Conservation (phyloP, 2,888 invertebrate genomes). For the Catocala nupta region DNA sequence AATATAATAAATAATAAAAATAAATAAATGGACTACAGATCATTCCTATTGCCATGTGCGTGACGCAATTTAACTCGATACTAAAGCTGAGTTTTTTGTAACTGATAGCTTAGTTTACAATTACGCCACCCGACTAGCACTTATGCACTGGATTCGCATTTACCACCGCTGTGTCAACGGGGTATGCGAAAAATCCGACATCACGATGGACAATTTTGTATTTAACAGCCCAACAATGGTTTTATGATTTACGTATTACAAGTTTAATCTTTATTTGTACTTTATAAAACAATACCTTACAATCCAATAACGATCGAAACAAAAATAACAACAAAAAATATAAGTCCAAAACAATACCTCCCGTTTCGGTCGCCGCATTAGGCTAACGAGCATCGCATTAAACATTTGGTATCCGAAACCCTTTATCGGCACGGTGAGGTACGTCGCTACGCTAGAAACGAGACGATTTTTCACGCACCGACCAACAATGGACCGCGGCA, state of each 20-base stretch:
- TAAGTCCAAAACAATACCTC: slow-evolving; percentile 44
- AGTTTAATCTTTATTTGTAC: slow-evolving; percentile 15
- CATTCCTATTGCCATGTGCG: too few relatives aligned
- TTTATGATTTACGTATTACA: slow-evolving; percentile 17
- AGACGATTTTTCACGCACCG: slow-evolving; percentile 69
- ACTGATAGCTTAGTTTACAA: too few relatives aligned
- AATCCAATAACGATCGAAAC: slow-evolving; percentile 36
- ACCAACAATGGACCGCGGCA: slow-evolving; percentile 75
- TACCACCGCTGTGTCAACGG: too few relatives aligned
- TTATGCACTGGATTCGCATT: too few relatives aligned
- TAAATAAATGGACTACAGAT: too few relatives aligned
- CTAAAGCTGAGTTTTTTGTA: too few relatives aligned
- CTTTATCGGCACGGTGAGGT: slow-evolving; percentile 58
- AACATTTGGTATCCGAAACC: slow-evolving; percentile 70
- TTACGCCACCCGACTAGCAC: too few relatives aligned
- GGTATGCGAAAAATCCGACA: background rate
- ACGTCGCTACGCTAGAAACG: slow-evolving; percentile 69
- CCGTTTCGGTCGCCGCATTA: slow-evolving; percentile 50
- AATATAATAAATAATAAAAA: too few relatives aligned
- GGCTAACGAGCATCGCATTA: slow-evolving; percentile 74
- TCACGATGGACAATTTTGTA: slow-evolving; percentile 5
- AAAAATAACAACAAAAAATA: slow-evolving; percentile 31
- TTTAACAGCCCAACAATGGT: slow-evolving; percentile 11
- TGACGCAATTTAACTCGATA: too few relatives aligned
- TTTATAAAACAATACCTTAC: slow-evolving; percentile 40